Evolutionary conservation across 2,888 invertebrate species (phyloP), one percentile per base, ranked within the genome.

Genomic region (Cheilosia scutellata): DNA sequence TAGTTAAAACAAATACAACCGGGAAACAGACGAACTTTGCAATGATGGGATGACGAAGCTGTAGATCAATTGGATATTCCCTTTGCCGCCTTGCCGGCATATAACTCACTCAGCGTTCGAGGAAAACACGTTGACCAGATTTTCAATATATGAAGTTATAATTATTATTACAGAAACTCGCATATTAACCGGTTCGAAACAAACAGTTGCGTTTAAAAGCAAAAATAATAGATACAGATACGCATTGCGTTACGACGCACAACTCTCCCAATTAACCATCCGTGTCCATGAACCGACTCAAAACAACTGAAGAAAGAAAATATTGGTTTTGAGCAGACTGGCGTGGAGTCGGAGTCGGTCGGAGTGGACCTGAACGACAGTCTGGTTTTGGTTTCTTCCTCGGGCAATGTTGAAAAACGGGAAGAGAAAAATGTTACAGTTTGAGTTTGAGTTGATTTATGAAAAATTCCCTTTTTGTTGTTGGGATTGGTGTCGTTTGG

Each of bases 251-350:
- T 33, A 68, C 60, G n/a, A 63, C 44, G 20, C 75, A 33, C 53
- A 29, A 57, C n/a, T 20, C n/a, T 29, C 9, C 9, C 42, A 47
- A 37, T 31, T 27, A 33, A 57, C 63, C 70, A 82, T 63, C 83
- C 83, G 74, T 51, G 42, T 80, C 70, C 75, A 58, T 75, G 47
- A 84, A 84, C 75, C 74, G 84, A 84, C 84, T 79, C 84, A 84
- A 84, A 75, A 84, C 84, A 80, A 84, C 84, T 84, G 58, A 84
- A 75, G 53, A 65, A 20, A 20, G 20, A 20, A 20, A 20, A 20
- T 20, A 20, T 65, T 79, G 68, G 49, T 47, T 16, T 55, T 31
- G 20, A 20, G 20, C 20, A 20, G 2, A 20, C 1, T 20, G 20
- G 20, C 2, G 20, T 20, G 20, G 20, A 20, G 20, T 20, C 20